Evolutionary conservation across 2,888 invertebrate species (phyloP).

Genomic region (Caenorhabditis macrosperma): DNA sequence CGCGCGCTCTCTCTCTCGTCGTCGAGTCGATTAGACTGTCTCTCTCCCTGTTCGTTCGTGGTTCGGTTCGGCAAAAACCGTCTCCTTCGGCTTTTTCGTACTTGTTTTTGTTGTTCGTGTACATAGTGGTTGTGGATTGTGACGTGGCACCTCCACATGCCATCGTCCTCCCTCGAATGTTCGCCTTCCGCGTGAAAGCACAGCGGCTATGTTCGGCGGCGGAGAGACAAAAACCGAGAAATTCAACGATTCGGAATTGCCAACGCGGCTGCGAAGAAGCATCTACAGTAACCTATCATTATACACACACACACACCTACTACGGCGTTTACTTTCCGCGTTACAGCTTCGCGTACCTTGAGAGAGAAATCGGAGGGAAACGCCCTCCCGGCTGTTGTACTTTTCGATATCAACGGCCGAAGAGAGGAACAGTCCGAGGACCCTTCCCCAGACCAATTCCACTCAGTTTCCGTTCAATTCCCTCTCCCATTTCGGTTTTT

Average conservation of each 20-base stretch:
- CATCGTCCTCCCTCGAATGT: slow-evolving; percentile 1
- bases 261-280: slow-evolving; percentile 19
- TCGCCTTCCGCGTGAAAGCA: slow-evolving; percentile 34
- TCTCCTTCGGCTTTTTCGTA: slow-evolving; percentile 2
- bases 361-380: slow-evolving; percentile 23
- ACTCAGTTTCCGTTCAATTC: slow-evolving; percentile 17
- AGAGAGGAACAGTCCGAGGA: not conserved
- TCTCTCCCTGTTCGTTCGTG: slow-evolving; percentile 15
- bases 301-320: slow-evolving; percentile 36
- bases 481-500: slow-evolving; percentile 6
- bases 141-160: not conserved
- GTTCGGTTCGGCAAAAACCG: slow-evolving; percentile 44
- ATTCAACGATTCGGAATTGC: slow-evolving; percentile 31
- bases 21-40: slow-evolving; percentile 41
- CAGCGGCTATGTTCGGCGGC: slow-evolving; percentile 13
- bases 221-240: slow-evolving; percentile 2
- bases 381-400: slow-evolving; percentile 19
- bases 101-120: slow-evolving; percentile 39
- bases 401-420: not conserved
- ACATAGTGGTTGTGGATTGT: not conserved
- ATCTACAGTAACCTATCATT: slow-evolving; percentile 50
- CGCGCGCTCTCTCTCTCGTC: not conserved
- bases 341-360: slow-evolving; percentile 49
- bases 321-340: slow-evolving; percentile 55
- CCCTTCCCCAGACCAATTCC: not conserved